Evolutionary conservation across 2,797 vertebrate genomes (phyloP), one percentile per base, ranked within the genome.

Genomic region (Antennarius maculatus): DNA sequence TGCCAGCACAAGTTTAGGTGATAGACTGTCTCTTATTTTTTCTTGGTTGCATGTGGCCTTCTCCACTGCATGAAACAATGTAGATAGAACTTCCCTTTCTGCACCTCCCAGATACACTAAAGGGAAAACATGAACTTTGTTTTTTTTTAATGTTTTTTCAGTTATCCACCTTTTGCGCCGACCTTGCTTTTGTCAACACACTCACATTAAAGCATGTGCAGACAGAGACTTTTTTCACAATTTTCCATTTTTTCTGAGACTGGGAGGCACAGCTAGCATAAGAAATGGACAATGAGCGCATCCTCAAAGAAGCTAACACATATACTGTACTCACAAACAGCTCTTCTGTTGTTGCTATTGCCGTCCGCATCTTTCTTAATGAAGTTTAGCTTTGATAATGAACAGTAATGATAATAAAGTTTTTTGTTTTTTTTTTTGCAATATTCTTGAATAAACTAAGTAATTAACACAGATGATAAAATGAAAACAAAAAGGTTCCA

Each of bases 61-160:
- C 31, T 55, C 52, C 27, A 18, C 45, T 86, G 73, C 48, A 37
- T 59, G 49, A 59, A 68, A 58, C 43, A 3, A 0, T 50, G 34
- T 65, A 46, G 85, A 74, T 56, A 68, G 73, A 74, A 60, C 54
- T 52, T 46, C 59, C 43, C 65, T 54, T 37, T 72, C 43, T 62
- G 57, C 53, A 70, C 39, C 82, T 80, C 74, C 71, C 75, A 86
- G 83, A 86, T 71, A 67, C 55, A 86, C 81, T 88, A 82, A 82
- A 73, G 53, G 28, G 58, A 82, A 77, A 79, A 79, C 51, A 34
- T 71, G 80, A 83, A 85, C 74, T 75, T 81, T 75, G 69, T 9
- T 41, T 41, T 80, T 81, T 83, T 6, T 31, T 72, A 62, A 64
- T 72, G 71, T 74, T 81, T 63, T 76, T 68, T 87, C 80, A 85